Base-by-base conservation (phyloP, 2,797 vertebrate species). In the Gymnothorax reevesii region DNA sequence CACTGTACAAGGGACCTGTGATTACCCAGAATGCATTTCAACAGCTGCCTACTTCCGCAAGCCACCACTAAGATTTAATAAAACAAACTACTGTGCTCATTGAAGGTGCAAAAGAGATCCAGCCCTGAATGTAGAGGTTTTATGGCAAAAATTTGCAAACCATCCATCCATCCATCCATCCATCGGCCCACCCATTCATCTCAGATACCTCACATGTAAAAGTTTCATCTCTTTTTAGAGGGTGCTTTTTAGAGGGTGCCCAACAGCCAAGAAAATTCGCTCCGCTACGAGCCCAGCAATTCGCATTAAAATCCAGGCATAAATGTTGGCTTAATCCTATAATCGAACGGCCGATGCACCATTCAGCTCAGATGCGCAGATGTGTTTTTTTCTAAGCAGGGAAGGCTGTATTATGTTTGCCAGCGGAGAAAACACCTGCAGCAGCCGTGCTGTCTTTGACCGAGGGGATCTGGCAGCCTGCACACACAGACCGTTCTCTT, bases 1-100 rank as follows among this genome's bases (percentile, higher is more conserved):
- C 15, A 62, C 73, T 77, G 33, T 8, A 27, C 33, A 77, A 12
- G 0, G 73, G 33, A 77, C 15, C 33, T 33, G n/a, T 8, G 25
- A 73, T 73, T 42, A 73, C 69, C 69, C 25, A 73, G 69, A 73
- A 73, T 33, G 69, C 69, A 73, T 27, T 73, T 2, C 64, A 69
- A 25, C 17, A 69, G 4, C 25, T 27, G n/a, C 10, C 13, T 27
- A 25, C 5, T 73, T 25, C 27, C 33, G 69, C 25, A 33, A 33
- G 7, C 8, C 69, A 73, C 42, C 69, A 12, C 66, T 13, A 64
- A 20, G 33, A 42, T 42, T 42, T 59, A 59, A 13, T 9, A 59
- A 13, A 59, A 42, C 33, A 8, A 59, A 9, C 57, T 59, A 59
- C 60, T 62, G 60, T 17, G 20, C 4, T 9, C 57, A 9, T 5